A percentile compares a stretch with the other conserved stretches of the same genome.
Conservation (phyloP, 2,797 vertebrate genomes). For the Anguilla megastoma region DNA sequence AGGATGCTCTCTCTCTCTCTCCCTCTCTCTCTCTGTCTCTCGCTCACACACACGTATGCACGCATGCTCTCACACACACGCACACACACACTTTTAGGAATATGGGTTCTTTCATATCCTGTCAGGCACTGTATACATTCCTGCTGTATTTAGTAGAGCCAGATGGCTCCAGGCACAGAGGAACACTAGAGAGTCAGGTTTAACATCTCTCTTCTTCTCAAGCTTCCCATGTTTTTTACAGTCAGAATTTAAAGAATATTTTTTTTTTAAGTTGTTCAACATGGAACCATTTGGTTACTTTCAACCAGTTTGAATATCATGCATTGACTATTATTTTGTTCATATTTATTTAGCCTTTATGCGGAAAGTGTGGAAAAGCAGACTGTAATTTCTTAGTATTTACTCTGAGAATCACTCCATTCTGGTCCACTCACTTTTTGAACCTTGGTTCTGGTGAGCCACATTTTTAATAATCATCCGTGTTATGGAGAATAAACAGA, state of each 20-base stretch:
- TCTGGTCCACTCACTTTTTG: neutral
- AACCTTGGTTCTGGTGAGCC: neutral
- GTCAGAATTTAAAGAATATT: constrained; percentile 1
- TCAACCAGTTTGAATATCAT: neutral
- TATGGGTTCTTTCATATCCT: neutral
- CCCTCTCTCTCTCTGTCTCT: neutral
- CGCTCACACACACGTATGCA: neutral
- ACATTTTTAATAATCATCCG: neutral
- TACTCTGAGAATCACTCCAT: too few relatives aligned
- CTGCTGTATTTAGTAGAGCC: constrained; percentile 35
- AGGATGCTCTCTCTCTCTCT: constrained; percentile 21
- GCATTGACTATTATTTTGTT: neutral
- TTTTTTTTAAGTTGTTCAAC: neutral
- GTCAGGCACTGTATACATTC: constrained; percentile 26
- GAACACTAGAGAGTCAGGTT: constrained; percentile 26
- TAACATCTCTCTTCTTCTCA: constrained; percentile 29
- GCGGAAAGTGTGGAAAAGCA: neutral
- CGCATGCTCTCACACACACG: neutral
- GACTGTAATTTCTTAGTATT: neutral
- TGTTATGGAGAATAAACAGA: neutral
- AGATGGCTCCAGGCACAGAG: constrained; percentile 30
- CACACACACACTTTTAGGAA: neutral
- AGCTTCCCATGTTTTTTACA: constrained; percentile 7
- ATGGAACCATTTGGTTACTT: constrained; percentile 29
- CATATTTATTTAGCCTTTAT: neutral